phyloP scores from a whole-genome alignment of 2,888 invertebrate species.

The Epirrita christyi region DNA sequence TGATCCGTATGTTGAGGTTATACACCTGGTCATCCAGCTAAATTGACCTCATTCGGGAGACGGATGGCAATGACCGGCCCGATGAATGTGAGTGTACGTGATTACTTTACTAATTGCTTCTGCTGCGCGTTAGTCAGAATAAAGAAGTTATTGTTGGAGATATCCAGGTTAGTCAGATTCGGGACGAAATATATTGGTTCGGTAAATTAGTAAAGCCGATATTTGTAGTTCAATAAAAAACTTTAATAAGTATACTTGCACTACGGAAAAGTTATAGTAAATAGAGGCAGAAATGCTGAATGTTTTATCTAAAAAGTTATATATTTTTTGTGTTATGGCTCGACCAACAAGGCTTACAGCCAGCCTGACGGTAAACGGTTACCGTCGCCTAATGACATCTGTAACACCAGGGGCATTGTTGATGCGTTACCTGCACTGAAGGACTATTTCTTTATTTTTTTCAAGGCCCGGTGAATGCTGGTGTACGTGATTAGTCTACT shows the following conservation, averaged over 20 bases:
- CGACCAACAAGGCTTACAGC: too few species aligned
- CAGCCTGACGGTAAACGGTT: too few species aligned
- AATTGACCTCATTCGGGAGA: constrained; percentile 25
- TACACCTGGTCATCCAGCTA: constrained; percentile 30
- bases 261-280: too few species aligned
- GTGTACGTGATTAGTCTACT: constrained; percentile 25
- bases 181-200: not conserved
- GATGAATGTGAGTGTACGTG: constrained; percentile 8
- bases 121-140: not conserved
- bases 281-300: too few species aligned
- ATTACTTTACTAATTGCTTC: constrained; percentile 27
- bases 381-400: too few species aligned
- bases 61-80: constrained; percentile 29
- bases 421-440: too few species aligned
- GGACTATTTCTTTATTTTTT: too few species aligned
- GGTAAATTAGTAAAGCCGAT: not conserved
- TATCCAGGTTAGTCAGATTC: not conserved
- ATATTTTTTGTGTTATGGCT: too few species aligned
- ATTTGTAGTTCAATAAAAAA: too few species aligned
- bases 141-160: not conserved
- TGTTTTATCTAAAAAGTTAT: too few species aligned
- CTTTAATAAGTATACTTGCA: too few species aligned
- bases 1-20: constrained; percentile 17
- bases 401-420: too few species aligned
- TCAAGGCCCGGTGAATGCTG: not conserved